phyloP scores from a whole-genome alignment of 1,140 invertebrate genomes.

The Papilio polytes region DNA sequence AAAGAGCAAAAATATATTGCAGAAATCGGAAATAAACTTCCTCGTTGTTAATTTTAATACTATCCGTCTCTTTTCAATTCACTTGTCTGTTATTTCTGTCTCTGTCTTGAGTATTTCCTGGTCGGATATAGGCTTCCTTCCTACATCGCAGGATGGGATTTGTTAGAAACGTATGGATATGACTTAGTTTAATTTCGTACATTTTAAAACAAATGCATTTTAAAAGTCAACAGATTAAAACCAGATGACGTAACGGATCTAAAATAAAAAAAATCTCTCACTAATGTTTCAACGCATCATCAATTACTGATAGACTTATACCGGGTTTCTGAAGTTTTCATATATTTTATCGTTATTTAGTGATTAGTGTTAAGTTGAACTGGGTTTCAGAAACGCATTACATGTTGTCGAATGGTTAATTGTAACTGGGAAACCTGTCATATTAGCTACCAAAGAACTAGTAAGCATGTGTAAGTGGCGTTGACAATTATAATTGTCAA shows the following conservation, averaged over 20 bases:
- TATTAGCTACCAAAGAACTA: too few species aligned
- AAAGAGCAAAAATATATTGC: slow-evolving; percentile 10
- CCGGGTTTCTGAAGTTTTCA: too few species aligned
- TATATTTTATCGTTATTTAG: too few species aligned
- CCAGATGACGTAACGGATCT: too few species aligned
- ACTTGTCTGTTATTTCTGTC: slow-evolving; percentile 28
- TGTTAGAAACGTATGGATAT: slow-evolving; percentile 36
- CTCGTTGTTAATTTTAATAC: slow-evolving; percentile 14
- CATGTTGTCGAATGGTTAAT: too few species aligned
- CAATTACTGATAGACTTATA: too few species aligned
- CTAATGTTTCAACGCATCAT: too few species aligned
- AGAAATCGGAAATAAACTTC: slow-evolving; percentile 26
- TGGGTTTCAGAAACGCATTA: too few species aligned
- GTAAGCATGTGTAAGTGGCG: neutral
- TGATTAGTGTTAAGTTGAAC: too few species aligned
- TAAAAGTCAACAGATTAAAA: too few species aligned
- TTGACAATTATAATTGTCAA: slow-evolving; percentile 36
- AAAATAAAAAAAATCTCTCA: too few species aligned
- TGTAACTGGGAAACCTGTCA: too few species aligned
- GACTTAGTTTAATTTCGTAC: neutral
- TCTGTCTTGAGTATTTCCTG: slow-evolving; percentile 41
- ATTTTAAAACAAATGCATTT: neutral
- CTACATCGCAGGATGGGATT: slow-evolving; percentile 27
- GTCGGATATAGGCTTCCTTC: slow-evolving; percentile 48
- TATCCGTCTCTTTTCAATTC: slow-evolving; percentile 16